Percentiles rank a stretch among this genome's conserved stretches.
Conservation (phyloP, 2,797 vertebrate genomes). For the Psittacula derbiana region DNA sequence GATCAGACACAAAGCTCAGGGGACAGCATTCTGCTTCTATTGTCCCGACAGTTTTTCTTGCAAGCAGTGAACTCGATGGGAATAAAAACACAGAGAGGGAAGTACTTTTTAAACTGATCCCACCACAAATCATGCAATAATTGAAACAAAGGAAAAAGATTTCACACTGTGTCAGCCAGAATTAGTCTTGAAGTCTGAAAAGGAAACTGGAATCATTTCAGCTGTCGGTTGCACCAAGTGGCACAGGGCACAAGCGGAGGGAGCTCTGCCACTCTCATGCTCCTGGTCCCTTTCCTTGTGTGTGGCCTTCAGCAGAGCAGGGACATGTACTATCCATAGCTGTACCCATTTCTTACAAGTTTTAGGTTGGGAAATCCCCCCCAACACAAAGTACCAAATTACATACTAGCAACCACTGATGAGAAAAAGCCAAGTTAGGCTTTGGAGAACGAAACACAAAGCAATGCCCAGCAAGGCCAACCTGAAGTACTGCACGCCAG, state of each 20-base stretch:
- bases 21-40: not conserved
- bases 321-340: rapidly evolving
- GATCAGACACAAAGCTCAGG: not conserved
- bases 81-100: not conserved
- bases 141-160: not conserved
- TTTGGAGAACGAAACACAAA: not conserved
- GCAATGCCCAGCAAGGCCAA: not conserved
- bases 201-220: not conserved
- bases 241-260: not conserved
- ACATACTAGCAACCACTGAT: not conserved
- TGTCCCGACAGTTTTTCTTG: not conserved
- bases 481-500: rapidly evolving
- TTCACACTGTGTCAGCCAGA: not conserved
- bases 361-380: not conserved
- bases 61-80: not conserved
- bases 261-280: rapidly evolving
- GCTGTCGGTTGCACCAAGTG: rapidly evolving
- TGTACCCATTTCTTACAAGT: not conserved
- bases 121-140: not conserved
- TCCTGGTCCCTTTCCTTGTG: not conserved
- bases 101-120: not conserved
- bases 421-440: not conserved
- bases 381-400: not conserved
- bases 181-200: not conserved
- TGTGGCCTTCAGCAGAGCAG: not conserved